phyloP scores from a whole-genome alignment of 2,888 invertebrate species.

The Camponotus fellah region DNA sequence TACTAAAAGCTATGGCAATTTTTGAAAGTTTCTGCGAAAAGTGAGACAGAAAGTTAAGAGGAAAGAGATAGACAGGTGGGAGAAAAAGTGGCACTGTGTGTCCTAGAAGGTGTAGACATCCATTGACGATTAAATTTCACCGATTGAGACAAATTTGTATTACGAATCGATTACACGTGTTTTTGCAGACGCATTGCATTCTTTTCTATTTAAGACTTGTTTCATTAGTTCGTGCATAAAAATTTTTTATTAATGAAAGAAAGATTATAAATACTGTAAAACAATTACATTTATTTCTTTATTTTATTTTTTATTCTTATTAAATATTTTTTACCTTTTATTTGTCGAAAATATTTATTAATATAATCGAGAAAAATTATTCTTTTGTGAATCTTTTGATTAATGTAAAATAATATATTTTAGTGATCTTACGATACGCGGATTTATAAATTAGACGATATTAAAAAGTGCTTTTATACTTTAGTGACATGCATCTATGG shows the following conservation, averaged over 20 bases:
- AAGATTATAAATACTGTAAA: not conserved
- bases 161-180: not conserved
- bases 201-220: not conserved
- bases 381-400: not conserved
- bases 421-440: not conserved
- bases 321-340: not conserved
- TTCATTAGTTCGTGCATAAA: not conserved
- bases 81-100: slow-evolving; percentile 10
- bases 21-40: slow-evolving; percentile 7
- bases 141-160: not conserved
- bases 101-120: not conserved
- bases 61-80: not conserved
- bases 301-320: not conserved
- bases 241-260: not conserved
- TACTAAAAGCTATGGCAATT: not conserved
- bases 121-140: not conserved
- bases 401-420: not conserved
- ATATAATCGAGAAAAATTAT: not conserved
- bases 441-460: slow-evolving; percentile 17
- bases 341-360: not conserved
- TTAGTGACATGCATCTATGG: slow-evolving; percentile 7
- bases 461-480: slow-evolving; percentile 4
- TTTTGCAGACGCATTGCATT: not conserved
- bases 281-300: not conserved
- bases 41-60: slow-evolving; percentile 12